Base-by-base conservation (phyloP, 2,888 invertebrate species). In the Caenorhabditis wallacei region DNA sequence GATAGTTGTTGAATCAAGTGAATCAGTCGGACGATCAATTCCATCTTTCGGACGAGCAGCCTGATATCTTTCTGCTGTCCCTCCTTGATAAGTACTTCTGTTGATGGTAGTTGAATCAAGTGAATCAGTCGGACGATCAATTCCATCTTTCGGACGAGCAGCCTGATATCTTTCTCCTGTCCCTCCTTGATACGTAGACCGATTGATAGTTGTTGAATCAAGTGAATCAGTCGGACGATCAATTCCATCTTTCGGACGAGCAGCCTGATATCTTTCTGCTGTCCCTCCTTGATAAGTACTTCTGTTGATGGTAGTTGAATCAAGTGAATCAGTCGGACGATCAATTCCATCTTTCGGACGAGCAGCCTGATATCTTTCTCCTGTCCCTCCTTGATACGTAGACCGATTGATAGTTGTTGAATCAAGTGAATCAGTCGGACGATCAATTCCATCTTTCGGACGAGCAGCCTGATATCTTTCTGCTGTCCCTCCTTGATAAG, bases 21-120 rank as follows among this genome's bases (percentile, higher is more conserved):
- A 22, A 22, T 69, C 69, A 54, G 37, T 69, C 10, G 69, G 54
- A 40, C 37, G 26, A 40, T 69, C 69, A 16, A 69, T 35, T 2
- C 30, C 18, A 69, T 69, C 69, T 22, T 69, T 69, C 20, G 69
- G 69, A 22, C 69, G 30, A 10, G 54, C 35, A 22, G 69, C 37
- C 22, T 37, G 40, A 24, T 24, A 69, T 56, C 69, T 69, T 16
- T 69, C 69, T 16, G 54, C 69, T 40, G 53, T 40, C 1, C 69
- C 69, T 22, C 69, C 69, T 69, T 69, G 69, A 69, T 69, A 69
- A n/a, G 69, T 69, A 0, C 35, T n/a, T 56, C 69, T n/a, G 20
- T 69, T 69, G 69, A 69, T 54, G n/a, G 69, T 69, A 26, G 53
- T 69, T 1, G 48, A 46, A 10, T 69, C 69, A 0, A 69, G 24